Conservation (phyloP, 2,113 vertebrate species). For the Xiphophorus hellerii region DNA sequence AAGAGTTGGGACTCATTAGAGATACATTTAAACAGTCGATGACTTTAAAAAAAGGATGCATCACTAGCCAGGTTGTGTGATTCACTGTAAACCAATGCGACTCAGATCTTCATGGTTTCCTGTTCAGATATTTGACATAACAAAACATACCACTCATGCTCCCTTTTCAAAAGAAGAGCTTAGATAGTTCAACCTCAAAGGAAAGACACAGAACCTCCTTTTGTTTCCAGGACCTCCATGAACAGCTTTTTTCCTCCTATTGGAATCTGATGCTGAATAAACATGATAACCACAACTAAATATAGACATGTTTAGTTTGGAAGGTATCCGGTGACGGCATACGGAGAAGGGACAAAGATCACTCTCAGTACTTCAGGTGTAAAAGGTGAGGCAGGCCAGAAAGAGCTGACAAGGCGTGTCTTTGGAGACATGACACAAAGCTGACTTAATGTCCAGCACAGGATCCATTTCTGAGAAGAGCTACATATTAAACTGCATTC, state of each 20-base stretch:
- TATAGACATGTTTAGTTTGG: slow-evolving; percentile 3
- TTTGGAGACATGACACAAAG: slow-evolving; percentile 34
- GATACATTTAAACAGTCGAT: neutral
- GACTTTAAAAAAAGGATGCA: neutral
- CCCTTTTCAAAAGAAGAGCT: slow-evolving; percentile 42
- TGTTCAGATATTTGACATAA: slow-evolving; percentile 34
- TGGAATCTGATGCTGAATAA: neutral
- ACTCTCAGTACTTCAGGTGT: neutral
- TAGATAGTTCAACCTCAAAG: slow-evolving; percentile 9
- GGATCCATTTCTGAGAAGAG: slow-evolving; percentile 19
- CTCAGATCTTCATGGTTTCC: slow-evolving; percentile 6
- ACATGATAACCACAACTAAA: neutral
- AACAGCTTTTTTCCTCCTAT: neutral
- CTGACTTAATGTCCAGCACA: slow-evolving; percentile 19
- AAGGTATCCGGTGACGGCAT: slow-evolving; percentile 2
- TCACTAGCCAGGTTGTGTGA: slow-evolving; percentile 1
- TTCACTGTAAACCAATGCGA: slow-evolving; percentile 1
- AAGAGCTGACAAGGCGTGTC: slow-evolving; percentile 45
- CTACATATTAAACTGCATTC: slow-evolving; percentile 28
- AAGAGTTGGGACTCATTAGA: neutral
- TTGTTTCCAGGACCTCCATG: slow-evolving; percentile 24
- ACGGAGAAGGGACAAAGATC: neutral
- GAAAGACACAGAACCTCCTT: slow-evolving; percentile 23
- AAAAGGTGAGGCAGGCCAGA: slow-evolving; percentile 10
- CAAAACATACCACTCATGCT: slow-evolving; percentile 60